Percentiles rank a stretch among this genome's conserved stretches.
Conservation (phyloP, 2,797 vertebrate species). For the Leptatherina wallacei region DNA sequence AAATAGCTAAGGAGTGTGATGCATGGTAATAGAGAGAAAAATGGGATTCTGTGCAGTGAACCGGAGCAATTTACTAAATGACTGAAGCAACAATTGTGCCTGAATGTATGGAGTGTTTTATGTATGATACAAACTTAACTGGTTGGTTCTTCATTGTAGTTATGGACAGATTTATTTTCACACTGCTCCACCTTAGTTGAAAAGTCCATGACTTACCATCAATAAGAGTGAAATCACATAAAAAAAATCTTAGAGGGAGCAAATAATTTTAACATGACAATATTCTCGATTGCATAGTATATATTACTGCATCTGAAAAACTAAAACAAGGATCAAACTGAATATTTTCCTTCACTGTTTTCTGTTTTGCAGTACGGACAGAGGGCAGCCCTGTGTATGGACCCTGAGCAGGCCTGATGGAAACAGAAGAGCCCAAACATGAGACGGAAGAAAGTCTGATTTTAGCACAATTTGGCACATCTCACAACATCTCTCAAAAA, state of each 20-base stretch:
- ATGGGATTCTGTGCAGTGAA: no score
- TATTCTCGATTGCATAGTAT: not conserved
- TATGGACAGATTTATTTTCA: not conserved
- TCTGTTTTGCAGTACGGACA: conserved; percentile 85
- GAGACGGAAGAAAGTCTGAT: conserved; percentile 93
- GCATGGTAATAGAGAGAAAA: not conserved
- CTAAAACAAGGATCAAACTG: conserved; percentile 6
- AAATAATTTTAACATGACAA: not conserved
- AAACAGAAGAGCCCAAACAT: conserved; percentile 95
- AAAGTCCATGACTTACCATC: not conserved
- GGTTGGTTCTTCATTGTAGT: not conserved
- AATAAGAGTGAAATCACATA: not conserved
- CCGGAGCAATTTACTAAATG: not conserved
- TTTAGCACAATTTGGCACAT: conserved; percentile 86
- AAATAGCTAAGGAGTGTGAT: not conserved
- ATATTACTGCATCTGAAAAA: not conserved
- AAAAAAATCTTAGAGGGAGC: not conserved
- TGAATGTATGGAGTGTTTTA: not conserved
- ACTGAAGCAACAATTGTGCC: not conserved
- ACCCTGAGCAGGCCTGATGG: conserved; percentile 98
- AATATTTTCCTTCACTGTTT: conserved; percentile 34
- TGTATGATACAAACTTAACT: not conserved
- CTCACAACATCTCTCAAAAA: conserved; percentile 83
- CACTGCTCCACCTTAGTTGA: not conserved
- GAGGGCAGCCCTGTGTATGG: conserved; percentile 96